Percentiles rank a stretch among this genome's conserved stretches.
These are phyloP conservation scores for Trachythela sp. DNA, from an alignment of 64 coral and sea anemone species.

Conservation along the genomic window DNA sequence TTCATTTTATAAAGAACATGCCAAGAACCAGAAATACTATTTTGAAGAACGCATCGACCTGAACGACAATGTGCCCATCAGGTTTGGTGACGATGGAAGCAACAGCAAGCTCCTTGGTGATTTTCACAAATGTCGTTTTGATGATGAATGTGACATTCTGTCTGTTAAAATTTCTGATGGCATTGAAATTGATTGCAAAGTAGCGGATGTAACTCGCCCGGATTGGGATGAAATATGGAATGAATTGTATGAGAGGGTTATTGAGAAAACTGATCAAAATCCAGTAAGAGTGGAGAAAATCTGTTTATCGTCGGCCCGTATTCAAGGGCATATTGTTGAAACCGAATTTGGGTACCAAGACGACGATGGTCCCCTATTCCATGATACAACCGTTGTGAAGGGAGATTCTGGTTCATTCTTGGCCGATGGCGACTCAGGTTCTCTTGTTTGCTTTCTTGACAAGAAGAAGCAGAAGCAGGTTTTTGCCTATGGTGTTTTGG, in stretches of 20 bases:
- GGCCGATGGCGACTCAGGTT: background rate
- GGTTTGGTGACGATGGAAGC: background rate
- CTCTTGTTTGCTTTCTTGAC: background rate
- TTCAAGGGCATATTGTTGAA: background rate
- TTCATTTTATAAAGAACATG: background rate
- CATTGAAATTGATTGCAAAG: background rate
- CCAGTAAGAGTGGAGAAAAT: background rate
- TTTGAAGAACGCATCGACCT: background rate
- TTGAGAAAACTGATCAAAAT: background rate
- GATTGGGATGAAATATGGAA: background rate
- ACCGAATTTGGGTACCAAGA: background rate
- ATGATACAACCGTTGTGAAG: background rate
- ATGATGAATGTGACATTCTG: background rate
- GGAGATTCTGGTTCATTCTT: background rate
- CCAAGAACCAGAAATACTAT: background rate
- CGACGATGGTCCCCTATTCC: background rate
- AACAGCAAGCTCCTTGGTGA: background rate
- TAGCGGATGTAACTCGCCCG: background rate
- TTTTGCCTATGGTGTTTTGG: background rate
- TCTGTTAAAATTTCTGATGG: background rate
- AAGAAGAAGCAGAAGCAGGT: background rate
- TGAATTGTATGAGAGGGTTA: background rate
- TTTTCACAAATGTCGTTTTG: background rate
- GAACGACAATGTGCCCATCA: background rate
- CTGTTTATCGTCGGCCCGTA: background rate